These are phyloP conservation scores for Cyprinodon variegatus DNA, from an alignment of 2,113 vertebrate genomes.

Conservation along the genomic window DNA sequence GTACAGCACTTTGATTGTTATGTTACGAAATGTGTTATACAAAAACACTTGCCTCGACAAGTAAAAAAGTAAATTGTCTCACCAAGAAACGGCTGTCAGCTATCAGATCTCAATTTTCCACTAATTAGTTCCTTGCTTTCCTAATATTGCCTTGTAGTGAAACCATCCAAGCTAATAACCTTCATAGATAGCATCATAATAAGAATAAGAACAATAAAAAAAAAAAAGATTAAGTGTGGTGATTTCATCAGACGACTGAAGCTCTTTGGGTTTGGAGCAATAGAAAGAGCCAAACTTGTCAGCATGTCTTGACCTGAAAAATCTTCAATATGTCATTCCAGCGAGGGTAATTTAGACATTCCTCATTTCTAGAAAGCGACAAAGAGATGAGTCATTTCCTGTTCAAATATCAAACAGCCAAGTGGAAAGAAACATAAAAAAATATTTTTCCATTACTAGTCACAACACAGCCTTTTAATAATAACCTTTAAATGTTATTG, in stretches of 20 bases:
- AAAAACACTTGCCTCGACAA: too few relatives aligned
- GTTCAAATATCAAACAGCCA: constrained; percentile 11
- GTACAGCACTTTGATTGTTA: too few relatives aligned
- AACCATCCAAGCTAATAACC: background rate
- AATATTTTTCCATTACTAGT: background rate
- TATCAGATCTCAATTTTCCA: background rate
- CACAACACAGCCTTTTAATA: background rate
- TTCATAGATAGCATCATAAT: too few relatives aligned
- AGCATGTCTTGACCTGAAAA: constrained; percentile 41
- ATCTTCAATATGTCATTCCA: constrained; percentile 21
- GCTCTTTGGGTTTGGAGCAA: constrained; percentile 18
- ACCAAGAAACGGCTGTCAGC: background rate
- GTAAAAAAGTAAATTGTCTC: background rate
- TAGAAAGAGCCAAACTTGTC: constrained; percentile 25
- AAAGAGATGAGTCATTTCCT: constrained; percentile 31
- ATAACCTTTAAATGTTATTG: background rate
- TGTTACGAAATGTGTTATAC: too few relatives aligned
- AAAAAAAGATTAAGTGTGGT: constrained; percentile 11
- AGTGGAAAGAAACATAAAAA: background rate
- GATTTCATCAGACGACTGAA: constrained; percentile 5
- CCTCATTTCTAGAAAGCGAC: constrained; percentile 37
- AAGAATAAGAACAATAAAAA: background rate
- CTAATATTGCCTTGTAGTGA: background rate
- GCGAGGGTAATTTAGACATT: constrained; percentile 34
- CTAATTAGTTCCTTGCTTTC: background rate